Evolutionary conservation across 2,888 invertebrate species (phyloP).

Genomic region (Hoplodrina ambigua): DNA sequence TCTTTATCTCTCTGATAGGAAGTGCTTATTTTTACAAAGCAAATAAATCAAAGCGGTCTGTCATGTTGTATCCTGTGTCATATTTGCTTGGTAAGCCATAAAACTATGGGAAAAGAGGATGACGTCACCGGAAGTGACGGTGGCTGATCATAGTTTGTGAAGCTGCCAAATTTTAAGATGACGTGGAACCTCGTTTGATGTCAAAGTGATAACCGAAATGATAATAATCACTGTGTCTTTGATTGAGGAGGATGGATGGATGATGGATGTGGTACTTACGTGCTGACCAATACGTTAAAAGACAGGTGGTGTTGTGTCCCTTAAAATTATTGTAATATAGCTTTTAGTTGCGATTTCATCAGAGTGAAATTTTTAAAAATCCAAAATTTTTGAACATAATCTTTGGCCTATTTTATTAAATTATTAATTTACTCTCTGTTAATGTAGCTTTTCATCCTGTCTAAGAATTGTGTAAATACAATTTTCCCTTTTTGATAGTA

Average conservation of each 20-base stretch:
- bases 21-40: constrained; percentile 42
- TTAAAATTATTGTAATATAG: too few species aligned
- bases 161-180: constrained; percentile 40
- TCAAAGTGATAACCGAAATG: not conserved
- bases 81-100: constrained; percentile 48
- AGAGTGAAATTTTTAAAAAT: too few species aligned
- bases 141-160: constrained; percentile 10
- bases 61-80: constrained; percentile 43
- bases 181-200: constrained; percentile 26
- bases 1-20: constrained; percentile 18
- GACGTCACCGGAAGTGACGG: constrained; percentile 34
- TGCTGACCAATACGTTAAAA: too few species aligned
- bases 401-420: too few species aligned
- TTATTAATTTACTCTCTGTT: too few species aligned
- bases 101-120: constrained; percentile 28
- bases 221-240: not conserved
- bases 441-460: too few species aligned
- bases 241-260: not conserved
- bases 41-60: constrained; percentile 44
- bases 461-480: too few species aligned
- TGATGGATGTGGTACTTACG: not conserved
- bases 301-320: too few species aligned
- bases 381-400: too few species aligned
- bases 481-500: too few species aligned
- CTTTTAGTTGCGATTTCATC: too few species aligned